Base-by-base conservation (phyloP, 2,888 invertebrate species). In the Bellardia pandia region DNA sequence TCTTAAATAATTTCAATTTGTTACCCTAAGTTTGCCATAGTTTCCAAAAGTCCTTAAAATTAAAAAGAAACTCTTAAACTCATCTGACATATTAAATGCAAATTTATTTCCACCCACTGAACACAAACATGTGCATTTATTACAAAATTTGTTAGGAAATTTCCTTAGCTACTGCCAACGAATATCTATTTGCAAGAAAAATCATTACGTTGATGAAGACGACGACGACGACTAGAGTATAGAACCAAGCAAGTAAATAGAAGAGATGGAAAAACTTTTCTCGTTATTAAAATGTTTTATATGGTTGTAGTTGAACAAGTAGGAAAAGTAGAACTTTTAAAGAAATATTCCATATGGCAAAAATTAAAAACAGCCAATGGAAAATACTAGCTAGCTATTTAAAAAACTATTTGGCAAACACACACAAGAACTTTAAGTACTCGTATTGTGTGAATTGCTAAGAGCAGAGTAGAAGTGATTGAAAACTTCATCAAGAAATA, bases 251-350 rank as follows among this genome's bases (percentile, higher is more conserved):
- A 58, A 74, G 62, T 74, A 23, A 33, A 53, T 13, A 77, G 14
- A 66, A 72, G 33, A 76, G 56, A 23, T 72, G 58, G 66, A 37
- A 86, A 13, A 84, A 86, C 72, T 84, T 86, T 86, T 80, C 84
- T 86, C 80, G 84, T 86, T 86, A 86, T 86, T 83, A 86, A 86
- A 86, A 86, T 76, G 66, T 79, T 86, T 66, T 74, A 74, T 80
- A 78, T 86, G 78, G 37, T 74, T 75, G 75, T 51, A 69, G 48
- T 30, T 42, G 68, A 75, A 79, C 60, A 69, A 53, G 42, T 62
- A 60, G 37, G 37, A 16, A 30, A 72, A n/a, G 7, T 45, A 53
- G 6, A 64, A 62, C 13, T 81, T 81, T 56, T 33, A 23, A 74
- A 45, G 45, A 72, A 64, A 30, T 56, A 33, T 42, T 80, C 71